phyloP scores from a whole-genome alignment of 2,113 vertebrate genomes.

The Heterochromis multidens region DNA sequence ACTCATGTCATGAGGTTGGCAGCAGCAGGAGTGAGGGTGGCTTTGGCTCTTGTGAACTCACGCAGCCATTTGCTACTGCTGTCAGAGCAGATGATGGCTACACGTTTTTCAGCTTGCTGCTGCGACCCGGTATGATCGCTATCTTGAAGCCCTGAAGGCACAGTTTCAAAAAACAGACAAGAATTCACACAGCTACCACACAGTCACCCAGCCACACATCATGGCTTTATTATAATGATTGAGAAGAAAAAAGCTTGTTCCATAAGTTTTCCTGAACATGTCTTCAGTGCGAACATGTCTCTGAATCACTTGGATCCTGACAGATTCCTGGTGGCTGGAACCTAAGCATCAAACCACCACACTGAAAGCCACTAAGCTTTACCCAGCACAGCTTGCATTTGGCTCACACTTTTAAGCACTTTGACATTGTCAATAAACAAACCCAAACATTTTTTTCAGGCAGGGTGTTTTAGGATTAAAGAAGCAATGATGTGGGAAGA shows the following conservation, averaged over 20 bases:
- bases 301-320: background rate
- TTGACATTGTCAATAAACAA: background rate
- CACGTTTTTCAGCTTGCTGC: background rate
- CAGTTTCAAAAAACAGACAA: background rate
- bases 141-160: background rate
- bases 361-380: background rate
- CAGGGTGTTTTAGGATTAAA: background rate
- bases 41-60: background rate
- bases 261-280: background rate
- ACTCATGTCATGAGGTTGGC: background rate
- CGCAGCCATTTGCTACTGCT: background rate
- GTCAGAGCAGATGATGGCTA: conserved; percentile 1
- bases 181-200: background rate
- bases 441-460: background rate
- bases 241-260: background rate
- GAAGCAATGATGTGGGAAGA: background rate
- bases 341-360: background rate
- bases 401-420: background rate
- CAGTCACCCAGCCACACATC: background rate
- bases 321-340: background rate
- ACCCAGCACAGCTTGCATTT: background rate
- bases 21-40: background rate
- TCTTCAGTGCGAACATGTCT: background rate
- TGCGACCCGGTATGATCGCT: background rate
- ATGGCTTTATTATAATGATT: background rate